A percentile compares a stretch with the other conserved stretches of the same genome.
Conservation (phyloP, 2,113 vertebrate species). For the Hoplias malabaricus region DNA sequence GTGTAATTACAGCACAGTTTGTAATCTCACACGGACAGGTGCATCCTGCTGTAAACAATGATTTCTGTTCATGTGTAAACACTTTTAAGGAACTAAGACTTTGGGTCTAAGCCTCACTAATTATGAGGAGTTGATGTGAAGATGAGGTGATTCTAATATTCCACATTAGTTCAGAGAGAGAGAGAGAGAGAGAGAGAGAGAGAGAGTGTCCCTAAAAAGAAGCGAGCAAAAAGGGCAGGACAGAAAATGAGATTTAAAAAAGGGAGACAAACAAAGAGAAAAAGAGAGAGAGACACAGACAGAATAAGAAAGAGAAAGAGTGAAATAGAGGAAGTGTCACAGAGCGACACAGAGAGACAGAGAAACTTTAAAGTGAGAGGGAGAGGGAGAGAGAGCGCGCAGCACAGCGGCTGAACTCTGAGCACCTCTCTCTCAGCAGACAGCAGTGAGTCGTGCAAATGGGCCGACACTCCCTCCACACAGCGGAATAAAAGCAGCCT, state of each 20-base stretch:
- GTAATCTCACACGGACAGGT: neutral
- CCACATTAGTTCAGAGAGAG: neutral
- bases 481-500: slow-evolving; percentile 31
- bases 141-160: neutral
- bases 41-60: neutral
- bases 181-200: too few relatives aligned
- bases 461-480: slow-evolving; percentile 15
- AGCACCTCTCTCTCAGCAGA: slow-evolving; percentile 15
- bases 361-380: neutral
- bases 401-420: slow-evolving; percentile 3
- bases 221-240: neutral
- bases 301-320: too few relatives aligned
- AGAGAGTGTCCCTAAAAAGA: neutral
- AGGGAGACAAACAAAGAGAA: neutral
- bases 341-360: neutral
- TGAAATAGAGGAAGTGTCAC: neutral
- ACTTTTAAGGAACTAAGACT: neutral
- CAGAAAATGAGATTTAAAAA: neutral
- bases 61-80: slow-evolving; percentile 4
- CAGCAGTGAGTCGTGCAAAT: neutral
- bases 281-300: too few relatives aligned
- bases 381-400: neutral
- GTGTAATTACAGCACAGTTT: neutral
- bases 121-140: neutral
- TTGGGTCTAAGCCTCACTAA: neutral